Conservation (phyloP, 2,888 invertebrate species). For the Pristionchus exspectatus region DNA sequence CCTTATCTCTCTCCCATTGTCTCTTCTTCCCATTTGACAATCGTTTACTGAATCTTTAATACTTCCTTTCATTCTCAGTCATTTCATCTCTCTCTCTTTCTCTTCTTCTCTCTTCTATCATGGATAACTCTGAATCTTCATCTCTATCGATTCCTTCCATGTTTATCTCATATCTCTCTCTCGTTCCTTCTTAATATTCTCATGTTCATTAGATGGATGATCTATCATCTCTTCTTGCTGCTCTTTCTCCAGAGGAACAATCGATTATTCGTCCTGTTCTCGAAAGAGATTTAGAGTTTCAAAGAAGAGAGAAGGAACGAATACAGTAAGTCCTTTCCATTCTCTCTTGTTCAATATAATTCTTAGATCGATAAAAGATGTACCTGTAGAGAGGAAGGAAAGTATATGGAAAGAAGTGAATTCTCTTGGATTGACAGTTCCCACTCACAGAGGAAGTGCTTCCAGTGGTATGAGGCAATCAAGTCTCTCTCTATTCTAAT, state of each 20-base stretch:
- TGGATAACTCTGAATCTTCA: no score
- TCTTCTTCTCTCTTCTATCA: neutral
- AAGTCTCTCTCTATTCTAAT: neutral
- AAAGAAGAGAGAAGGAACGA: conserved; percentile 29
- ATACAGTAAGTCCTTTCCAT: neutral
- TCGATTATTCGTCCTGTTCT: conserved; percentile 32
- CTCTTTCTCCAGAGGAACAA: conserved; percentile 38
- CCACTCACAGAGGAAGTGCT: neutral
- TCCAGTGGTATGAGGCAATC: neutral
- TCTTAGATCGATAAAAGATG: neutral
- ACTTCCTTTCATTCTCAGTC: neutral
- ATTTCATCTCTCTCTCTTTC: neutral
- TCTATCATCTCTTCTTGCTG: neutral
- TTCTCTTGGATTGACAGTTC: neutral
- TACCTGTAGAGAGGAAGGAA: neutral
- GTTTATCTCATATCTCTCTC: no score
- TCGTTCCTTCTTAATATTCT: neutral
- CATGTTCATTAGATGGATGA: neutral
- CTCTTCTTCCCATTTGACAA: neutral
- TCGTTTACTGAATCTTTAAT: no score
- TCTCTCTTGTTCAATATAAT: neutral
- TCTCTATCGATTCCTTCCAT: no score
- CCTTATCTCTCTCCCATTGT: neutral
- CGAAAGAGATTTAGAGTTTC: conserved; percentile 34
- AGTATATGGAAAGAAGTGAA: neutral